These are phyloP conservation scores for Lanius ludovicianus DNA, from an alignment of 2,113 vertebrate genomes.

Conservation along the genomic window DNA sequence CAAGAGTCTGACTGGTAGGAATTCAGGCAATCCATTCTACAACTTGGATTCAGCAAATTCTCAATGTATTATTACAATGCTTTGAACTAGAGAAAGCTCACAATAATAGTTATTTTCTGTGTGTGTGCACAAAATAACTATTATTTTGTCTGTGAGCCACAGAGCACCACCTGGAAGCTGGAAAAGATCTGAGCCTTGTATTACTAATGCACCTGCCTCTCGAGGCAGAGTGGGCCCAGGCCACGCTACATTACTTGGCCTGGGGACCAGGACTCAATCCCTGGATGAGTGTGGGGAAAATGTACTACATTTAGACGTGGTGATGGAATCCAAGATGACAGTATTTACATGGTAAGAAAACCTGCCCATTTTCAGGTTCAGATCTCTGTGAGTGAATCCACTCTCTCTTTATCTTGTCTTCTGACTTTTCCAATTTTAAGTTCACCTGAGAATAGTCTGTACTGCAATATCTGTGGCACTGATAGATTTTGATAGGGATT, in stretches of 20 bases:
- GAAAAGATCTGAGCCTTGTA: neutral
- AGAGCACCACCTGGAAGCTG: neutral
- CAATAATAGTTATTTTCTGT: neutral
- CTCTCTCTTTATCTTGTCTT: neutral
- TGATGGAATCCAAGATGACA: neutral
- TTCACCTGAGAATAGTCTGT: neutral
- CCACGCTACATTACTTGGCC: fast-evolving
- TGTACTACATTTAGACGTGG: neutral
- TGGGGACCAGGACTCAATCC: neutral
- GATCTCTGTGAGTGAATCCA: neutral
- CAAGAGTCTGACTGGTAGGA: neutral
- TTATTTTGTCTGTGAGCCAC: neutral
- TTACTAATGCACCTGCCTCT: neutral
- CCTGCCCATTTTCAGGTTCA: neutral
- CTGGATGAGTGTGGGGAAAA: neutral
- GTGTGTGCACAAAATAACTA: neutral
- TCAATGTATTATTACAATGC: neutral
- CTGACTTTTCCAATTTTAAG: neutral
- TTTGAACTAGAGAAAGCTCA: neutral
- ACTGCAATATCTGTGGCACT: neutral
- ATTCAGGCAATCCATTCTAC: neutral
- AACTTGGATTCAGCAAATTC: neutral
- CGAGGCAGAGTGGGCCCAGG: neutral
- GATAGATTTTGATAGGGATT: neutral
- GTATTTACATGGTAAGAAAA: neutral